Evolutionary conservation across 2,797 vertebrate genomes (phyloP).

Genomic region (Ambastaia sidthimunki): DNA sequence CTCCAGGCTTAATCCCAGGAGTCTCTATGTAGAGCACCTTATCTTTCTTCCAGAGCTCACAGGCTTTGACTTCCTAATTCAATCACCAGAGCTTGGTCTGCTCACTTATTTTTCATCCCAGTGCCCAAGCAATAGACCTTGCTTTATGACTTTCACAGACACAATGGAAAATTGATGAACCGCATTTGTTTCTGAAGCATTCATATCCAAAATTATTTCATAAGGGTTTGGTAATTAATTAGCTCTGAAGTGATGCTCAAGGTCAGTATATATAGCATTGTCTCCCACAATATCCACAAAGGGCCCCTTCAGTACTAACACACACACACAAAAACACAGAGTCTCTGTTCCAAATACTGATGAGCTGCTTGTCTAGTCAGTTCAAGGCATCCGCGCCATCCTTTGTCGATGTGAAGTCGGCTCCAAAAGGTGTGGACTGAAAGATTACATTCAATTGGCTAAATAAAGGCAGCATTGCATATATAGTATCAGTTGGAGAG

Average conservation of each 20-base stretch:
- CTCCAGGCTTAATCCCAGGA: conserved; percentile 30
- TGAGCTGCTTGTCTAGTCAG: background rate
- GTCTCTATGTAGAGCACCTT: conserved; percentile 34
- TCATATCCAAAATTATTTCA: conserved; percentile 77
- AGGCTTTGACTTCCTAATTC: conserved; percentile 47
- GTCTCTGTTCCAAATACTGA: background rate
- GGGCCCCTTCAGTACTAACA: conserved; percentile 43
- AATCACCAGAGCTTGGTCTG: conserved; percentile 48
- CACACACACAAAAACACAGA: conserved; percentile 45
- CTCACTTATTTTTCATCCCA: conserved; percentile 48
- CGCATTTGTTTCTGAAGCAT: conserved; percentile 65
- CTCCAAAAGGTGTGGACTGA: too few relatives aligned
- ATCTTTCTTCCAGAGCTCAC: conserved; percentile 22
- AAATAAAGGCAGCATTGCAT: background rate
- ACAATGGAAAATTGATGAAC: conserved; percentile 68
- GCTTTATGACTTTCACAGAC: conserved; percentile 49
- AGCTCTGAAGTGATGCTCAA: conserved; percentile 69
- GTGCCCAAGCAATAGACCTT: conserved; percentile 47
- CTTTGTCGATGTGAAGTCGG: too few relatives aligned
- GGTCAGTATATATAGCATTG: conserved; percentile 64
- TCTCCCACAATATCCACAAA: conserved; percentile 30
- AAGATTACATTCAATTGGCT: too few relatives aligned
- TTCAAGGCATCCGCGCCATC: background rate
- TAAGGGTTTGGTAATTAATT: conserved; percentile 77
- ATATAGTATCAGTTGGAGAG: background rate